Conservation (phyloP, 2,888 invertebrate genomes). For the Drosophila sordidapex region DNA sequence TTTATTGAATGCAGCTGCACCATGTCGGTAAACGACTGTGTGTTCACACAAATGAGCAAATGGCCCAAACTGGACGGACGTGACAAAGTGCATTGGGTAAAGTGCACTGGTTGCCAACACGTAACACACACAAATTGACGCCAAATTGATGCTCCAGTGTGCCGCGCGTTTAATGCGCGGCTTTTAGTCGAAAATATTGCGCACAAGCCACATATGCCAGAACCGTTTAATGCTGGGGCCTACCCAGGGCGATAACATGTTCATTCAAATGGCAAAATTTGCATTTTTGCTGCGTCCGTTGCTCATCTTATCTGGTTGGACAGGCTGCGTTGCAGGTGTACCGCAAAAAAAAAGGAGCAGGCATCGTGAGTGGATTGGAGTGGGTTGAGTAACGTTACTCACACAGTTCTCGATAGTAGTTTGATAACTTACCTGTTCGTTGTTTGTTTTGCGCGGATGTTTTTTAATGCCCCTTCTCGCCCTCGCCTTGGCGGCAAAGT, state of each 20-base stretch:
- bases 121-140: conserved; percentile 42
- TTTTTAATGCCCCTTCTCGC: conserved; percentile 95
- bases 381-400: conserved; percentile 1
- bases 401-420: neutral
- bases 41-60: conserved; percentile 27
- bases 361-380: neutral
- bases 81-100: conserved; percentile 51
- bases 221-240: neutral
- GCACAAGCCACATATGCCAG: conserved; percentile 48
- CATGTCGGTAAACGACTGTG: conserved; percentile 12
- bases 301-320: conserved; percentile 16
- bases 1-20: conserved; percentile 51
- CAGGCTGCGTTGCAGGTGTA: conserved; percentile 12
- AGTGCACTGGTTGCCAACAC: conserved; percentile 45
- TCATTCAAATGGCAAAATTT: conserved; percentile 61
- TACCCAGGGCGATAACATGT: conserved; percentile 26
- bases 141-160: conserved; percentile 20
- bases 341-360: conserved; percentile 18
- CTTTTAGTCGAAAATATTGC: conserved; percentile 46
- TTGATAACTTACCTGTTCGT: conserved; percentile 84
- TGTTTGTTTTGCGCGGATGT: conserved; percentile 87
- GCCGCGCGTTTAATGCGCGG: conserved; percentile 29
- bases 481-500: conserved; percentile 96
- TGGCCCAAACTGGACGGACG: conserved; percentile 45
- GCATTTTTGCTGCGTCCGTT: conserved; percentile 38